phyloP scores from a whole-genome alignment of 1,140 invertebrate species.

The Eulimnadia texana region DNA sequence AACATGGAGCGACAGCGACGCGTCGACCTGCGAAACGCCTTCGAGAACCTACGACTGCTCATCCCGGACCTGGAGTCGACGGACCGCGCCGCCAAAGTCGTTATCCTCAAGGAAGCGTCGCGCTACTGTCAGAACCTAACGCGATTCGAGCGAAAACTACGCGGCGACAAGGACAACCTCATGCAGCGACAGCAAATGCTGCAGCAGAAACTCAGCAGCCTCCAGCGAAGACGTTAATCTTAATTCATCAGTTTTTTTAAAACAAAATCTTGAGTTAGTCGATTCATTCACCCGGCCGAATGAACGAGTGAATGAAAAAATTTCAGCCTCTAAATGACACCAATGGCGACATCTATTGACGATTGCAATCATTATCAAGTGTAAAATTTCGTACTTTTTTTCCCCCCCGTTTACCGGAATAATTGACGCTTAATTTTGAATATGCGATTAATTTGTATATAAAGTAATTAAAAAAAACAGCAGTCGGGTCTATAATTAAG shows the following conservation, averaged over 20 bases:
- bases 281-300: background rate
- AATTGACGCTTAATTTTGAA: no score
- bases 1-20: conserved; percentile 75
- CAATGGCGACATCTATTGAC: no score
- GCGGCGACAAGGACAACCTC: conserved; percentile 35
- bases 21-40: conserved; percentile 66
- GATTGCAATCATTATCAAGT: no score
- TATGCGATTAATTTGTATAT: background rate
- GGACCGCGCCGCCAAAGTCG: conserved; percentile 69
- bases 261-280: background rate
- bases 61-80: conserved; percentile 60
- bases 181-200: conserved; percentile 40
- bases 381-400: no score
- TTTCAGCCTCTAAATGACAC: no score
- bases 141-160: conserved; percentile 34
- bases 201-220: conserved; percentile 20
- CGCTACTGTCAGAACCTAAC: conserved; percentile 48
- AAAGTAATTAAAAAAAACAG: background rate
- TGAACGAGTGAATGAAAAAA: no score
- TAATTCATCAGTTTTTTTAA: background rate
- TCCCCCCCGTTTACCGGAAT: no score
- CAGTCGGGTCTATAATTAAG: background rate
- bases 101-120: conserved; percentile 63
- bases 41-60: conserved; percentile 57
- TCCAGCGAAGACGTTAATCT: conserved; percentile 13